Evolutionary conservation across 2,113 vertebrate genomes (phyloP).

Genomic region (Mystacornis crossleyi): DNA sequence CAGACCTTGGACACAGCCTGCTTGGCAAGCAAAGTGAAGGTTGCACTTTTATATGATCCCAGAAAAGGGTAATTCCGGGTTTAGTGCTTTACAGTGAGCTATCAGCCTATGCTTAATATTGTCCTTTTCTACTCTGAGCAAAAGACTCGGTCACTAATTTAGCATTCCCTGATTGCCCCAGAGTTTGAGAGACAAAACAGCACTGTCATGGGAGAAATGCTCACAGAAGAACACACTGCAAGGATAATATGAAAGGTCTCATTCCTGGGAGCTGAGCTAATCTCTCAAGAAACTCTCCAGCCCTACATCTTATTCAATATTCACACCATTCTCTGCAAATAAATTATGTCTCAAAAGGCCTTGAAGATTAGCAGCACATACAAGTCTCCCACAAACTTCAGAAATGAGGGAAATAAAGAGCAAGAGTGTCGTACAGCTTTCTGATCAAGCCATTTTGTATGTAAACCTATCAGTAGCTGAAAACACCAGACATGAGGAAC

Average conservation of each 20-base stretch:
- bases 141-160: neutral
- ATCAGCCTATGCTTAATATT: neutral
- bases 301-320: neutral
- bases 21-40: rapidly evolving
- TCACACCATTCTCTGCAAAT: neutral
- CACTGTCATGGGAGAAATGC: neutral
- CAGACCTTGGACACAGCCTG: neutral
- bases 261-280: neutral
- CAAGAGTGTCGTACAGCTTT: neutral
- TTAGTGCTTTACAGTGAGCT: neutral
- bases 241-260: neutral
- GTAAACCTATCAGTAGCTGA: neutral
- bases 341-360: neutral
- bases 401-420: neutral
- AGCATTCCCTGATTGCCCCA: neutral
- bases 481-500: neutral
- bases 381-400: neutral
- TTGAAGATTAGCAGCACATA: neutral
- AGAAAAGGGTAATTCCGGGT: neutral
- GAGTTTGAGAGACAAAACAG: neutral
- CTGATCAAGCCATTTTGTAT: neutral
- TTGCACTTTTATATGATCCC: neutral
- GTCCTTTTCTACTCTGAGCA: neutral
- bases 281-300: neutral
- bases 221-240: neutral